Evolutionary conservation across 2,113 vertebrate species (phyloP), one percentile per base, ranked within the genome.

Genomic region (Nettapus auritus): DNA sequence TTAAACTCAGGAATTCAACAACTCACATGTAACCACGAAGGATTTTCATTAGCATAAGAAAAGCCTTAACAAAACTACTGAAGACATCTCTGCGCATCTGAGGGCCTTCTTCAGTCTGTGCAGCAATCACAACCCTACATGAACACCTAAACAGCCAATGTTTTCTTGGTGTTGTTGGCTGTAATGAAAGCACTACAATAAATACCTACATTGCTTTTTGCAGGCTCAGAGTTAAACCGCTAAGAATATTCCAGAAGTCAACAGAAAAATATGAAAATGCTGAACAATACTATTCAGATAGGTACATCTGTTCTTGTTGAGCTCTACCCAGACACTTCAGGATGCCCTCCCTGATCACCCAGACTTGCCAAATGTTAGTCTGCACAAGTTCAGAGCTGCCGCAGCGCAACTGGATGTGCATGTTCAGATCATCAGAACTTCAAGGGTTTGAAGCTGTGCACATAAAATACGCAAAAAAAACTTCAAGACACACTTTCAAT

Each of bases 401-500:
- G 36, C 28, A 73, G 23, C 28, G 74, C 40, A 83, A 36, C 13
- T 13, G 3, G 7, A 68, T 28, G 7, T 26, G 29, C 3, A 3
- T 0, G 1, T 11, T 71, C 13, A 56, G 22, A 75, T 33, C 13
- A 50, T 25, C 29, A 50, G 34, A 50, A 48, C 34, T 38, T 48
- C 46, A 52, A 31, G 26, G 59, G 26, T 29, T 11, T 63, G 34
- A 52, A 63, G 28, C 36, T 9, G 26, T 22, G 46, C 44, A 52
- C 34, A 23, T 29, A 29, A 29, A 64, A 64, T 13, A 64, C 38
- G n/a, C n/a, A 11, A 26, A 64, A 40, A 17, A 62, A 81, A 87
- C 6, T 31, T 77, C 28, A 55, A 23, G 3, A 59, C 0, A 9
- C 0, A 0, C 26, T 78, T 74, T 50, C n/a, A 29, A 8, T 13